Conservation (phyloP, 2,797 vertebrate genomes). For the Lagodon rhomboides region DNA sequence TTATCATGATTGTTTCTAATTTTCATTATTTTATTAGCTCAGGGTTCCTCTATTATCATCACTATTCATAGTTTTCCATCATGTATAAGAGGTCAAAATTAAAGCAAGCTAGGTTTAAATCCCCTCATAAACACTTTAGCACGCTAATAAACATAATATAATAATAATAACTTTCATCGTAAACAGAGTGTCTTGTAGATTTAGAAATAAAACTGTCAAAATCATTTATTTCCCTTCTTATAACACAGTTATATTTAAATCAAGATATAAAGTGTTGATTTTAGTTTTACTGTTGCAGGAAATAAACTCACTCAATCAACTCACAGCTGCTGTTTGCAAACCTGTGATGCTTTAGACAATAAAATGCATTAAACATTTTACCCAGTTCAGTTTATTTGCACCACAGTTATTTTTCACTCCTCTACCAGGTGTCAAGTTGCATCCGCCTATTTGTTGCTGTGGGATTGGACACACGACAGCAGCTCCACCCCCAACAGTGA, state of each 20-base stretch:
- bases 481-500: constrained; percentile 69
- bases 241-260: not conserved
- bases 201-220: not conserved
- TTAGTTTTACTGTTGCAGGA: not conserved
- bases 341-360: constrained; percentile 8
- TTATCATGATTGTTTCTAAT: not conserved
- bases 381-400: constrained; percentile 29
- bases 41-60: not conserved
- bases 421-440: constrained; percentile 66
- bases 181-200: not conserved
- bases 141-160: not conserved
- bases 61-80: not conserved
- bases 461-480: constrained; percentile 56
- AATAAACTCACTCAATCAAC: not conserved
- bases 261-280: not conserved
- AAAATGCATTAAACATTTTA: constrained; percentile 4
- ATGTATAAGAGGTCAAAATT: not conserved
- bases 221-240: not conserved
- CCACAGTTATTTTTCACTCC: constrained; percentile 17
- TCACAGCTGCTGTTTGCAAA: constrained; percentile 21
- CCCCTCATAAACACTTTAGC: not conserved
- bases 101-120: not conserved
- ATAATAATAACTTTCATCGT: not conserved
- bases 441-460: constrained; percentile 48
- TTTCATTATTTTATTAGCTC: not conserved